Evolutionary conservation across 2,797 vertebrate genomes (phyloP).

Genomic region (Liparis tanakae): DNA sequence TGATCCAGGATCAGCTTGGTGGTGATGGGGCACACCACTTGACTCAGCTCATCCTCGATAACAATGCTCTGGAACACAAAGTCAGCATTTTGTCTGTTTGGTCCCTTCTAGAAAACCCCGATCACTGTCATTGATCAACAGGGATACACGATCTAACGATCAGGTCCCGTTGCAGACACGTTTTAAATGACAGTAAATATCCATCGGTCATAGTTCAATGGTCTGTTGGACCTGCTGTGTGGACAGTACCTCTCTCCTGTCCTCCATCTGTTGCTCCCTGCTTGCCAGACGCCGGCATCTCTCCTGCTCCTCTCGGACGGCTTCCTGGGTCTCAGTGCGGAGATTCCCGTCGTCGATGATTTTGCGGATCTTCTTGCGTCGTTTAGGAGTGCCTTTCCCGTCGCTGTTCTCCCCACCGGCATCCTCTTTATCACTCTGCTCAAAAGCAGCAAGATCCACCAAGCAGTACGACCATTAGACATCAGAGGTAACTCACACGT

Average conservation of each 20-base stretch:
- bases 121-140: background rate
- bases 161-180: background rate
- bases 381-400: conserved; percentile 87
- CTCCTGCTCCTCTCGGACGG: conserved; percentile 94
- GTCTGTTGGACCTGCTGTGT: background rate
- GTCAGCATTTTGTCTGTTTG: background rate
- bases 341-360: conserved; percentile 92
- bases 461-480: background rate
- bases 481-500: background rate
- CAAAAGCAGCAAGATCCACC: conserved; percentile 11
- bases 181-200: background rate
- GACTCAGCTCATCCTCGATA: conserved; percentile 85
- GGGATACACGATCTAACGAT: background rate
- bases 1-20: conserved; percentile 95
- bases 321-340: conserved; percentile 92
- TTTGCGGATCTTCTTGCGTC: conserved; percentile 93
- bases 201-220: background rate
- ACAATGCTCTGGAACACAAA: conserved; percentile 84
- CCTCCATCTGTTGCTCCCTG: conserved; percentile 88
- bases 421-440: conserved; percentile 79
- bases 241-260: conserved; percentile 86
- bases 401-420: conserved; percentile 55
- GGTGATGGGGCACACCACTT: conserved; percentile 87
- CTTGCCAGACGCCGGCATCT: conserved; percentile 90
- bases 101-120: background rate